Percentiles rank a stretch among this genome's conserved stretches.
Conservation (phyloP, 92 coral and sea anemone species). For the Meandrina meandrites region DNA sequence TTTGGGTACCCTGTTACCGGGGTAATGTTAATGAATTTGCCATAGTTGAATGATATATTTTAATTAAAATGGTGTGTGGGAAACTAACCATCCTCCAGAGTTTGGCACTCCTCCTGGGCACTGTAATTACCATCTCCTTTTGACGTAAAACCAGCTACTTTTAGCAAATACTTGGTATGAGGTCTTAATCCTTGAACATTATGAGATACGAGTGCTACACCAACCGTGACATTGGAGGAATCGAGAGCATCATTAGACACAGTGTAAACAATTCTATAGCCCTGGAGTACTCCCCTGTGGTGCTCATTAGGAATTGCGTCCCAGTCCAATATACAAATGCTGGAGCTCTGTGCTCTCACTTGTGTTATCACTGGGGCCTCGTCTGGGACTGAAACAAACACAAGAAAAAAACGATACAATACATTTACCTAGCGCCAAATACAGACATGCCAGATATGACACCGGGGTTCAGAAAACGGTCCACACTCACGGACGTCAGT, state of each 20-base stretch:
- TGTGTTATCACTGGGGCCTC: slow-evolving; percentile 6
- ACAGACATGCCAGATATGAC: no score
- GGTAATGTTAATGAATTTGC: no score
- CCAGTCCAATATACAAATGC: slow-evolving; percentile 25
- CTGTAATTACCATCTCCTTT: slow-evolving; percentile 32
- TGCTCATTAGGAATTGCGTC: slow-evolving; percentile 5
- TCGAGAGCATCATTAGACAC: not conserved
- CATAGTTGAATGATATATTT: no score
- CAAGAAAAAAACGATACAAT: no score
- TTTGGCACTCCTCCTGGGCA: not conserved
- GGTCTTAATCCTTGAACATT: slow-evolving; percentile 1
- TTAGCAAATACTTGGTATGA: slow-evolving; percentile 14
- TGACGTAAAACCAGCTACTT: slow-evolving; percentile 39
- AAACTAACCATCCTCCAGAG: slow-evolving; percentile 26
- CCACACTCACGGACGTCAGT: no score
- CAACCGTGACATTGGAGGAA: not conserved
- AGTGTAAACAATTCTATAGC: slow-evolving; percentile 10
- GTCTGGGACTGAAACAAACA: slow-evolving; percentile 20
- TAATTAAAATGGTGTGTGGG: not conserved
- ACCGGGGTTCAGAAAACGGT: no score
- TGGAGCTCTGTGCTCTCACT: not conserved
- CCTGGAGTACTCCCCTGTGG: slow-evolving; percentile 31
- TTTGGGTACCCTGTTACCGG: no score
- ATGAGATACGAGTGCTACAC: not conserved
- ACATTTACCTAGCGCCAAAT: no score